Base-by-base conservation (phyloP, 2,888 invertebrate genomes). In the Philopedon plagiatum region DNA sequence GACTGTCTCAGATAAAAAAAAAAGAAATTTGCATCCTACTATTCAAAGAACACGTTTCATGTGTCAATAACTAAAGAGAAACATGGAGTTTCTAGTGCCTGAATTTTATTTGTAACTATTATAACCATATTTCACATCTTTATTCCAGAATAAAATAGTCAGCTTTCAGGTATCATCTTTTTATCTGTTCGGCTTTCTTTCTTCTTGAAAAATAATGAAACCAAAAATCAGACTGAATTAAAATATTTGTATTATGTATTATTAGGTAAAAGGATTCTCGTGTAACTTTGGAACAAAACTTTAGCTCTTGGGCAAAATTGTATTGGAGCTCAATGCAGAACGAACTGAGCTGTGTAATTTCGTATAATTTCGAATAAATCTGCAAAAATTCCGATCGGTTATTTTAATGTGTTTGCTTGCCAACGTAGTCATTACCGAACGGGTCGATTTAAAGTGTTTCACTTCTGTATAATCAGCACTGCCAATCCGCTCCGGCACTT, bases 321-420 rank as follows among this genome's bases (percentile, higher is more conserved):
- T 51, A 63, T 51, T 51, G 51, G 37, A 37, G 9, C 51, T 34
- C 23, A 49, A 37, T 63, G 49, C 46, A 34, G 51, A 49, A 63
- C 51, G 21, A 63, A 63, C 51, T 37, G 51, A 46, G 51, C 62
- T 63, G 15, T 63, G 51, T 63, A 63, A 63, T 63, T 63, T 63
- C 51, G 62, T 63, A 63, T 67, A 67, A 67, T 67, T 67, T 58
- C 58, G 39, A 60, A 67, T 67, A 67, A 67, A 67, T 67, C 60
- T 57, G 58, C 67, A 67, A 67, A 67, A 58, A 67, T 60, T 46
- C 49, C 51, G 65, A 58, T 67, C 67, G 37, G 67, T 60, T 67
- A 67, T 67, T 67, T 67, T 67, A 57, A 67, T 67, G 57, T 57
- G 60, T 64, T 64, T 64, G 64, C 44, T 19, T 56, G 64, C 32